Conservation (phyloP, 2,113 vertebrate species). For the Pomatostomus ruficeps region DNA sequence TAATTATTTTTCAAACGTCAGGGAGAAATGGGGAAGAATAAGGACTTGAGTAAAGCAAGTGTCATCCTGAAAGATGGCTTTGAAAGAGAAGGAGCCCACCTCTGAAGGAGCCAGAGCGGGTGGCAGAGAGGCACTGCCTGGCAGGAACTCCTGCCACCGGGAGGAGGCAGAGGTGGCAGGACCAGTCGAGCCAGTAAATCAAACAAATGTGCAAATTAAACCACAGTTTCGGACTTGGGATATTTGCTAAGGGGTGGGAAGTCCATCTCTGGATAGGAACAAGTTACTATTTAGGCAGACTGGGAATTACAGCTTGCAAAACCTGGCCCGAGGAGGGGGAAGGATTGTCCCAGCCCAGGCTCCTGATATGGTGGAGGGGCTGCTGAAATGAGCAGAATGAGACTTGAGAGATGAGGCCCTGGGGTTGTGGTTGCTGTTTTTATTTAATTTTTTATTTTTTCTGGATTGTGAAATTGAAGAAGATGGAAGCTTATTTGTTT, state of each 20-base stretch:
- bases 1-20: conserved; percentile 55
- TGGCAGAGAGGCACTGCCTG: neutral
- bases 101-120: neutral
- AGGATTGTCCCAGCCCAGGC: neutral
- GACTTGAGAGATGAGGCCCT: neutral
- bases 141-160: neutral
- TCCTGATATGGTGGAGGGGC: neutral
- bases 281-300: neutral
- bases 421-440: neutral
- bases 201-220: neutral
- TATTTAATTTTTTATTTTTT: neutral
- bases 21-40: conserved; percentile 22
- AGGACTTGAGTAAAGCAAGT: neutral
- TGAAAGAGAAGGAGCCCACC: neutral
- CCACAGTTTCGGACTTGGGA: neutral
- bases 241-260: neutral
- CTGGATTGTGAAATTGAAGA: neutral
- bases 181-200: neutral
- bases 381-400: neutral
- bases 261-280: neutral
- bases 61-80: neutral
- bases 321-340: neutral
- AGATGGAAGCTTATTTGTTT: neutral
- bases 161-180: neutral
- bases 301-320: neutral